phyloP scores from a whole-genome alignment of 1,140 invertebrate species.

The Antheraea mylitta region DNA sequence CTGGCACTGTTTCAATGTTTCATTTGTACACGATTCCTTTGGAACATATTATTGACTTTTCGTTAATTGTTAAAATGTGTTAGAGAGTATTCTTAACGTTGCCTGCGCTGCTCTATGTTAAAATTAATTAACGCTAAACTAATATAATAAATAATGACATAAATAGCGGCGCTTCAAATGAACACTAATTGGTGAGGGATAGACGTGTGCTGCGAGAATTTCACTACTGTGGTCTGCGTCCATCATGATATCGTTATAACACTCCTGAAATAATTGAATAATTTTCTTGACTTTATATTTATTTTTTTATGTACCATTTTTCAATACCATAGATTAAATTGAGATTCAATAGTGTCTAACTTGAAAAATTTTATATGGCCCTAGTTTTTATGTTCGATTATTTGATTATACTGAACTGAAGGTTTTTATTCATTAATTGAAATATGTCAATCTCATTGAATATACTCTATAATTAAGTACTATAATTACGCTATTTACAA shows the following conservation, averaged over 20 bases:
- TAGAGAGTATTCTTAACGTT: slow-evolving; percentile 29
- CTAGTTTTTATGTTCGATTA: too few species aligned
- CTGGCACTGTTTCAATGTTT: slow-evolving; percentile 24
- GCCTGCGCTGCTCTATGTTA: slow-evolving; percentile 23
- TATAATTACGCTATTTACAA: too few species aligned
- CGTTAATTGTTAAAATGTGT: slow-evolving; percentile 5
- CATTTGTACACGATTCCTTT: slow-evolving; percentile 31
- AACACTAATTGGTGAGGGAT: slow-evolving; percentile 25
- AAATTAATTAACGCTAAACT: slow-evolving; percentile 34
- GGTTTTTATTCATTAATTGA: too few species aligned
- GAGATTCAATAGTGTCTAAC: too few species aligned
- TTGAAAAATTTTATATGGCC: too few species aligned
- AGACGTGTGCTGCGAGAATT: slow-evolving; percentile 27
- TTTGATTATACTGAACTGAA: too few species aligned
- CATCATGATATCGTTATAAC: neutral
- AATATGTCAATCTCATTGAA: too few species aligned
- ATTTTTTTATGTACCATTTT: neutral
- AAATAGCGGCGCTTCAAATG: slow-evolving; percentile 46
- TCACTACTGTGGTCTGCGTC: neutral
- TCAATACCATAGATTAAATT: too few species aligned
- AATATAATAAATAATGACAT: slow-evolving; percentile 50
- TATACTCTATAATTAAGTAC: too few species aligned
- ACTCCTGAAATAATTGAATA: neutral
- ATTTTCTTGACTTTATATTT: neutral
- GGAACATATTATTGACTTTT: slow-evolving; percentile 12